Evolutionary conservation across 1,140 invertebrate species (phyloP), one percentile per base, ranked within the genome.

Genomic region (Drosophila virilis): DNA sequence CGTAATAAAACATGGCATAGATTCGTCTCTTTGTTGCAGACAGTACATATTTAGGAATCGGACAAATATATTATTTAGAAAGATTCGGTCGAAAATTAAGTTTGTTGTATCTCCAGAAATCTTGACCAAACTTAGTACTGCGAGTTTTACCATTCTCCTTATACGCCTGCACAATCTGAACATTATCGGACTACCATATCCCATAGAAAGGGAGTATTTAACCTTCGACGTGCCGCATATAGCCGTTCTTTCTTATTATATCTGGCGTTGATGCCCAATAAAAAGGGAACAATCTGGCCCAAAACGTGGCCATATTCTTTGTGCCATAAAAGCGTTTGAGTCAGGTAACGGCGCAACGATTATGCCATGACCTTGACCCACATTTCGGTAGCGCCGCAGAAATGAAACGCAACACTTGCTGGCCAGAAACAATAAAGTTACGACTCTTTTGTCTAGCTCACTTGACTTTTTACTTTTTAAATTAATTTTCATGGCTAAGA

Each of bases 311-410:
- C 42, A n/a, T 59, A 10, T 9, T 59, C 70, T 64, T 69, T 74
- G 61, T 64, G 37, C 73, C 79, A 79, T 88, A 88, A 89, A 88
- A 80, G 60, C 64, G 50, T 74, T 68, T 75, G 72, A 76, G 51
- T 13, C 77, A 88, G 79, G 77, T 77, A 67, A 76, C 8, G 35
- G 46, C 35, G 62, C 76, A 52, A 74, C 80, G 81, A 85, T 85
- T 85, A 85, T 37, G 57, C 51, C 40, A 59, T 76, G 83, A 67
- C 83, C 84, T 88, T 88, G 83, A 88, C 83, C 83, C 77, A 89
- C 73, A 70, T 88, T 69, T 22, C 46, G 8, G 33, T 52, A 1
- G 32, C 28, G n/a, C n/a, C 22, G 35, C 10, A 35, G 17, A 55
- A 40, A 10, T 35, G 48, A 46, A 35, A 51, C 12, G 58, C 61